Evolutionary conservation across 2,113 vertebrate genomes (phyloP).

Genomic region (Tachysurus fulvidraco): DNA sequence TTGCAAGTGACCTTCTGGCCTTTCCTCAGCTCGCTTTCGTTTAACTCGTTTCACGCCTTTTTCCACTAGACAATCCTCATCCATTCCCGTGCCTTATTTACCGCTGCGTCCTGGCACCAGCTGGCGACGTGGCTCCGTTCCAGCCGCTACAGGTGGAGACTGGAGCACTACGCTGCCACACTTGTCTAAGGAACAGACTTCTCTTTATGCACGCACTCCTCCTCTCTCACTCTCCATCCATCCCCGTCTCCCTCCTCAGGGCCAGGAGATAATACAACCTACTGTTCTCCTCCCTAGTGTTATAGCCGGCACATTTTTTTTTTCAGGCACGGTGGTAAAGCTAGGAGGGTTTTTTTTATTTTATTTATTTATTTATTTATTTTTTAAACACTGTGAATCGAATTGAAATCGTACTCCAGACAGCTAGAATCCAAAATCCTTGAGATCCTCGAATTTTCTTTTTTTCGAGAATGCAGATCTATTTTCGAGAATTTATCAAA

Average conservation of each 20-base stretch:
- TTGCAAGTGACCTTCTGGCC: constrained; percentile 21
- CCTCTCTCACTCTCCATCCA: constrained; percentile 46
- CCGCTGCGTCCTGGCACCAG: constrained; percentile 36
- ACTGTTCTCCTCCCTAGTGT: constrained; percentile 37
- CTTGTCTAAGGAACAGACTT: constrained; percentile 49
- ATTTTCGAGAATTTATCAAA: no score
- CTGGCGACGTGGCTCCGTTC: constrained; percentile 28
- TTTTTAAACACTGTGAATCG: not conserved
- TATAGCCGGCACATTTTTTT: not conserved
- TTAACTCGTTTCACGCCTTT: constrained; percentile 35
- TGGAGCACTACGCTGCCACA: constrained; percentile 29
- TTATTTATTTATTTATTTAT: not conserved
- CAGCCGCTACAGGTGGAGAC: constrained; percentile 52
- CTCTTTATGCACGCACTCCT: constrained; percentile 44
- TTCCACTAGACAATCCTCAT: constrained; percentile 23
- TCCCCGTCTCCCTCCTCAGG: constrained; percentile 13
- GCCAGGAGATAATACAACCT: constrained; percentile 39
- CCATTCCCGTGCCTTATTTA: constrained; percentile 17
- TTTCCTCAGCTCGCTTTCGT: constrained; percentile 35
- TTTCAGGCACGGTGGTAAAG: not conserved
- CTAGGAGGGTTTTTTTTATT: not conserved
- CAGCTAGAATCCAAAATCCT: not conserved
- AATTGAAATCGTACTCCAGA: not conserved
- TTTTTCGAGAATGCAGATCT: not conserved
- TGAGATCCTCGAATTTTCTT: no score